These are phyloP conservation scores for Perdita meconis DNA, from an alignment of 2,888 invertebrate species.

Conservation along the genomic window DNA sequence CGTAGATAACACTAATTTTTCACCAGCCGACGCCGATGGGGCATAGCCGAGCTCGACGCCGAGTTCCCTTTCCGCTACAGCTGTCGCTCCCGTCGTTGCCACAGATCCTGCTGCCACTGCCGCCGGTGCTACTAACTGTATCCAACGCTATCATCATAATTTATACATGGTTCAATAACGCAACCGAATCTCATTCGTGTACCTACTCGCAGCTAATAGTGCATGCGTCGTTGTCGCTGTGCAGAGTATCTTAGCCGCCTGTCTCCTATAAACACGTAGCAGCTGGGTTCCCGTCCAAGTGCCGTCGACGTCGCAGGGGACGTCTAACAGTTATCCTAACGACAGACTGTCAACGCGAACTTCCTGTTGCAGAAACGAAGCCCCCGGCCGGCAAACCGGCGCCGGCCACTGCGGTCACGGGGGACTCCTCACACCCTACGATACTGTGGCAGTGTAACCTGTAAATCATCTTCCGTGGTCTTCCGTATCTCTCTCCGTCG, in stretches of 20 bases:
- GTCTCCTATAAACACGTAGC: conserved; percentile 26
- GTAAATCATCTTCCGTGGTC: conserved; percentile 86
- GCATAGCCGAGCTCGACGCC: conserved; percentile 22
- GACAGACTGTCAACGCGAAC: conserved; percentile 37
- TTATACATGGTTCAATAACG: conserved; percentile 49
- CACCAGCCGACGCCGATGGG: conserved; percentile 38
- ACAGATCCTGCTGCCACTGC: conserved; percentile 53
- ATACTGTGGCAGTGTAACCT: conserved; percentile 99
- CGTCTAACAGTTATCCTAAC: neutral
- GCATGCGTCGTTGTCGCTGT: conserved; percentile 52
- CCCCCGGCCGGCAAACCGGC: conserved; percentile 89
- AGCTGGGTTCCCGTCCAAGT: neutral
- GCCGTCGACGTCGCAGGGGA: conserved; percentile 10
- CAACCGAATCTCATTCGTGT: conserved; percentile 34
- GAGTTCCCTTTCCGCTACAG: conserved; percentile 41
- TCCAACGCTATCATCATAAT: conserved; percentile 22
- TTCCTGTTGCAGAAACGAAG: conserved; percentile 92
- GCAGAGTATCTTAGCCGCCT: conserved; percentile 36
- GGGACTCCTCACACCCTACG: conserved; percentile 97
- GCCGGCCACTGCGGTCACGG: conserved; percentile 84
- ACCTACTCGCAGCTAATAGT: conserved; percentile 42
- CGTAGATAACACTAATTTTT: conserved; percentile 45
- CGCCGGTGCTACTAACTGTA: conserved; percentile 57
- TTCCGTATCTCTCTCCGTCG: conserved; percentile 69
- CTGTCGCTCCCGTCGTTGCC: conserved; percentile 44